Evolutionary conservation across 2,113 vertebrate genomes (phyloP).

Genomic region (Ammodytes marinus): DNA sequence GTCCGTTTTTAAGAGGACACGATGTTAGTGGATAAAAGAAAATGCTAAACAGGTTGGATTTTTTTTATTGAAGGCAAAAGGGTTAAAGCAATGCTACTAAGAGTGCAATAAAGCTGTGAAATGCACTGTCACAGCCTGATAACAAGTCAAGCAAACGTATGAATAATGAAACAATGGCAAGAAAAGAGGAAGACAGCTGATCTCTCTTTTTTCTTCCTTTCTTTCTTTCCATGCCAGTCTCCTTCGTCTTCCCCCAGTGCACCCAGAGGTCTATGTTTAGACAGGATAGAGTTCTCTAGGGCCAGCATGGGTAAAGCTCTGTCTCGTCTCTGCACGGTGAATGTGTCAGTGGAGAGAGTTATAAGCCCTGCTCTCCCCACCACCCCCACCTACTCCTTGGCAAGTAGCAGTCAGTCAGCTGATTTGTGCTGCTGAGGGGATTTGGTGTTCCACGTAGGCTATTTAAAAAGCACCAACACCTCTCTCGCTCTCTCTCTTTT

Average conservation of each 20-base stretch:
- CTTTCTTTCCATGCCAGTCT: constrained; percentile 17
- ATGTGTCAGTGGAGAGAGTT: constrained; percentile 78
- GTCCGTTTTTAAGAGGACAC: not conserved
- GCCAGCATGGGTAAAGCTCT: constrained; percentile 71
- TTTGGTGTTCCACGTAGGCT: constrained; percentile 85
- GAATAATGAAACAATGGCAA: constrained; percentile 8
- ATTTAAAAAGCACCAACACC: constrained; percentile 83
- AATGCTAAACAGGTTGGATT: not conserved
- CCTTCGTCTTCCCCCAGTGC: constrained; percentile 38
- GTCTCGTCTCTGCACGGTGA: constrained; percentile 57
- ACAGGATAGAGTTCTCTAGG: constrained; percentile 72
- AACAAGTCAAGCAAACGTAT: constrained; percentile 3
- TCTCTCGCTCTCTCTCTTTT: constrained; percentile 51
- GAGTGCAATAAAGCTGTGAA: constrained; percentile 4
- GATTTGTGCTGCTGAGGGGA: constrained; percentile 82
- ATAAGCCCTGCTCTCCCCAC: constrained; percentile 57
- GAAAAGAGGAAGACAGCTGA: constrained; percentile 12
- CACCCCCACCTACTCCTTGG: constrained; percentile 71
- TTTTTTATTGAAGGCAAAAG: not conserved
- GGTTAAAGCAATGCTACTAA: not conserved
- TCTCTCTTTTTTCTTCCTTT: constrained; percentile 8
- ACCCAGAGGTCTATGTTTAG: constrained; percentile 78
- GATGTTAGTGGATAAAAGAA: not conserved
- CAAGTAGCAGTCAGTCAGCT: constrained; percentile 83
- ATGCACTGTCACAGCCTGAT: constrained; percentile 12